Evolutionary conservation across 2,888 invertebrate genomes (phyloP), one percentile per base, ranked within the genome.

Genomic region (Mantis religiosa): DNA sequence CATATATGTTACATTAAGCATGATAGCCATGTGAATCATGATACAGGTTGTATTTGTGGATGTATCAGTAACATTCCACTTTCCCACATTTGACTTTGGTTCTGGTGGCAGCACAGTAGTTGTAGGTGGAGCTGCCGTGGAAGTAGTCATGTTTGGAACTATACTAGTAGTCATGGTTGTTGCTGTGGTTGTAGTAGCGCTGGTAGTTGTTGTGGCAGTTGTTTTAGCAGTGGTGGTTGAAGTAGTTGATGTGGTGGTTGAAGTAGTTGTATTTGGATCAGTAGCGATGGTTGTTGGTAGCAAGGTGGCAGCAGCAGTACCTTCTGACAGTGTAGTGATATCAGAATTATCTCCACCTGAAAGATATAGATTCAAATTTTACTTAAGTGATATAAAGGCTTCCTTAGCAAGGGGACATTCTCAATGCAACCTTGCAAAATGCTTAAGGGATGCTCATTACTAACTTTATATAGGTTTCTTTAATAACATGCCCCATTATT

Each of bases 1-100:
- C 34, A 92, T 91, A 90, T 95, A 95, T 82, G 93, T 93, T 88
- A 97, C 92, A 90, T 95, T 95, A 89, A 97, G 93, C 92, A 95
- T 95, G 8, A 95, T 94, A 0, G 96, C 96, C 94, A 97, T 95
- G 92, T 95, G 94, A 12, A 96, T 92, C 87, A 96, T 92, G 41
- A 97, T 94, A 91, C 97, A 97, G 9, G 95, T 95, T 0, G 93
- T 92, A 91, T 95, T 95, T 0, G 88, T 89, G 54, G 92, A 92
- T 20, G 90, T 88, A 83, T 94, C 93, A 25, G 92, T 92, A 8
- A 94, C 92, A 34, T 91, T 90, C 95, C 95, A 96, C 90, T 92
- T 93, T 83, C 94, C 95, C 86, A 93, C 92, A 84, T 91, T 91
- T 14, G 94, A 93, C 41, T 92, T 91, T 15, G 92, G 91, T 82